Evolutionary conservation across 1,140 invertebrate genomes (phyloP), one percentile per base, ranked within the genome.

Genomic region (Euwallacea fornicatus): DNA sequence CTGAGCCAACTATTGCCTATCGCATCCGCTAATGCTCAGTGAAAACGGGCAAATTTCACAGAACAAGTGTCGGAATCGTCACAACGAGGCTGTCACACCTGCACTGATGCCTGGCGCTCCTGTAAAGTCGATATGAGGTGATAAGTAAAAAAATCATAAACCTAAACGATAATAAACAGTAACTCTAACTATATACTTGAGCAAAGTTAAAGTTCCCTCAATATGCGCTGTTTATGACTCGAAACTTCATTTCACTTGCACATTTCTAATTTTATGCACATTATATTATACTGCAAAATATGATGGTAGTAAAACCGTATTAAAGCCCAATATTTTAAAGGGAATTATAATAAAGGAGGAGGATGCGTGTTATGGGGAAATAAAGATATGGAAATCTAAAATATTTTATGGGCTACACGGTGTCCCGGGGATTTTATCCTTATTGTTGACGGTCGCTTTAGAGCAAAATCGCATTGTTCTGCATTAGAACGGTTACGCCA

Each of bases 231-330:
- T 56, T 56, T 56, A 56, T 16, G 11, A 15, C 54, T 56, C 54
- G 16, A 11, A 56, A 56, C 11, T 16, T 21, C 16, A 56, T 56
- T 56, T 21, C 8, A 21, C 54, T 16, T 56, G 61, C 50, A 33
- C 54, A 54, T 53, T 53, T 41, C 63, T 61, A 65, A 65, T 65
- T 65, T 65, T 65, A 65, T 65, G 63, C 63, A 54, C 41, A 16
- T 65, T 65, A 65, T 54, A 65, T 65, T 65, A 65, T 21, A 65
- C 46, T 7, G 44, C 21, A 54, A 65, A 65, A 65, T 65, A 65
- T 21, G 63, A 54, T 42, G 63, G 63, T 33, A 65, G 46, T 65
- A 65, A 65, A 65, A 53, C 63, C 63, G 63, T 65, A 65, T 65
- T 65, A 65, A 65, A 54, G 46, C 15, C 42, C 41, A 54, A 65